Base-by-base conservation (phyloP, 2,797 vertebrate genomes). In the Borostomias antarcticus region DNA sequence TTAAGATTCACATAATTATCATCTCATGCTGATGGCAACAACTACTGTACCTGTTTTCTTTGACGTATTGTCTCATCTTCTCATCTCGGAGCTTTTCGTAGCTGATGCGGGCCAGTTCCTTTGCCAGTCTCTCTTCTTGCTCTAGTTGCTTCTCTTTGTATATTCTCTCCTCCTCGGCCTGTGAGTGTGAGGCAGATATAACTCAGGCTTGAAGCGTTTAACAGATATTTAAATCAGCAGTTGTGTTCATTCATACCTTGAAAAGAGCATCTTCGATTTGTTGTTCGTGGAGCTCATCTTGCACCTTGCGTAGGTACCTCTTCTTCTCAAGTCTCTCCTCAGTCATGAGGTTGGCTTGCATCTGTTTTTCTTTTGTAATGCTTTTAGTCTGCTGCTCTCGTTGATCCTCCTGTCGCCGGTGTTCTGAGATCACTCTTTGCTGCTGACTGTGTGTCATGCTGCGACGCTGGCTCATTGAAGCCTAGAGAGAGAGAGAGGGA, bases 31-130 rank as follows among this genome's bases (percentile, higher is more conserved):
- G 11, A 17, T 23, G 4, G 23, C 13, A 28, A 5, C 13, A 21
- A 3, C 48, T 88, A 98, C n/a, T n/a, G n/a, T n/a, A n/a, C 97
- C 96, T 98, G 92, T 95, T 98, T 63, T 93, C 91, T 88, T 89
- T 91, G 9, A 98, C 84, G 78, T 92, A 85, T 68, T 97, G 95
- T 77, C 94, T 92, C 86, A 94, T 93, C 84, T 95, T 97, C 45
- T 95, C 94, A 5, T 98, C 93, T 60, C 82, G 91, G 1, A 92
- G 82, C 23, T 87, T 88, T 62, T 96, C 92, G 0, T 80, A 65
- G 53, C 85, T 85, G 74, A 95, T 85, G 72, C 91, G 90, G 0
- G 93, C 92, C 82, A 96, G 63, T 69, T 98, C 95, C 2, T 82
- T 78, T 0, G 95, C 94, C 80, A 96, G 83, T 59, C 87, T 91